Conservation (phyloP, 2,888 invertebrate species). For the Bugula neritina region DNA sequence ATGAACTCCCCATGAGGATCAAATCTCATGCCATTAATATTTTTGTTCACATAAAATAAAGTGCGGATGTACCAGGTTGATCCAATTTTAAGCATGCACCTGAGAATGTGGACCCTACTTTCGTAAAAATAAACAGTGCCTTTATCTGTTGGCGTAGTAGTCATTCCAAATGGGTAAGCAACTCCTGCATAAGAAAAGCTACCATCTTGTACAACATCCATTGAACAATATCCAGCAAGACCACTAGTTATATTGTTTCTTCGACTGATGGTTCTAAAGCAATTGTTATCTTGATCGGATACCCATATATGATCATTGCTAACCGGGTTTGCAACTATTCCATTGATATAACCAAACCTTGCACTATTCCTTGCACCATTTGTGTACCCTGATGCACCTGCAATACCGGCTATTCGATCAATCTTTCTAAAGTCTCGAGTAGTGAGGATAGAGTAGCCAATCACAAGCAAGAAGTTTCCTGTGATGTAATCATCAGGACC, state of each 20-base stretch:
- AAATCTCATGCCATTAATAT: neutral
- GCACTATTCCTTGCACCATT: neutral
- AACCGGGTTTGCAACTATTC: neutral
- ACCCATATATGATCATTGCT: neutral
- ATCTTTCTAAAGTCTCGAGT: neutral
- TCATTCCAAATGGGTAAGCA: no score
- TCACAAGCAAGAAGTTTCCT: neutral
- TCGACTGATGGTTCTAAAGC: neutral
- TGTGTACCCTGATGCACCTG: neutral
- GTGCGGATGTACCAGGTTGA: neutral
- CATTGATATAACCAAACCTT: neutral
- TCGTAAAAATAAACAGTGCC: no score
- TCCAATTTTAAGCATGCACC: neutral
- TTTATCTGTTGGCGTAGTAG: no score
- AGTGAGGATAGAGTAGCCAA: neutral
- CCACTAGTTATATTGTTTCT: neutral
- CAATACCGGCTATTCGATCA: neutral
- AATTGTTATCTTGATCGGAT: neutral
- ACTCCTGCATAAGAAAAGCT: no score
- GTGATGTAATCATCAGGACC: no score
- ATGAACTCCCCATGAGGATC: neutral
- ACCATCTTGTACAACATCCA: no score
- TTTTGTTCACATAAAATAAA: neutral
- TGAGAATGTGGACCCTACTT: neutral
- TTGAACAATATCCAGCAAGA: neutral